Evolutionary conservation across 2,888 invertebrate genomes (phyloP).

Genomic region (Thymelicus acteon): DNA sequence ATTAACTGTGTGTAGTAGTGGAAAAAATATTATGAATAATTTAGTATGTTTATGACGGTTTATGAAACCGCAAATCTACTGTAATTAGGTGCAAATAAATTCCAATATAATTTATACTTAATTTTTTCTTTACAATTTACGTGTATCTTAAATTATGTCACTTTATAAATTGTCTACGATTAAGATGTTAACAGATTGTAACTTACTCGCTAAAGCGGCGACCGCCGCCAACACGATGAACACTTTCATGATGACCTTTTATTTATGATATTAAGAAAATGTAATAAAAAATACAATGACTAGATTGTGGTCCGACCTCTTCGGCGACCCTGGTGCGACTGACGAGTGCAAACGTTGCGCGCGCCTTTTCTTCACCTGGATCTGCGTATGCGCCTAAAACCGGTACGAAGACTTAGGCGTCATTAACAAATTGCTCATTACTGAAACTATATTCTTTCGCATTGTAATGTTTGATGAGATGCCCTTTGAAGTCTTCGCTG

Average conservation of each 20-base stretch:
- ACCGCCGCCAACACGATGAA: slow-evolving; percentile 78
- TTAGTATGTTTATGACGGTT: too few relatives aligned
- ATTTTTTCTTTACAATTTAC: too few relatives aligned
- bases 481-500: background rate
- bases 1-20: too few relatives aligned
- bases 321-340: slow-evolving; percentile 77
- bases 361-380: slow-evolving; percentile 79
- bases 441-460: slow-evolving; percentile 67
- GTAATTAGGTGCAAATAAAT: too few relatives aligned
- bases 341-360: slow-evolving; percentile 68
- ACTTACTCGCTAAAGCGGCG: slow-evolving; percentile 80
- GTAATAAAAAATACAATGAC: slow-evolving; percentile 72
- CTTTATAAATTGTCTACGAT: background rate
- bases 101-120: too few relatives aligned
- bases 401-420: slow-evolving; percentile 75
- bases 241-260: slow-evolving; percentile 81
- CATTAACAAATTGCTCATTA: slow-evolving; percentile 71
- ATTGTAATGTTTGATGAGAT: slow-evolving; percentile 7
- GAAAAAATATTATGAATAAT: too few relatives aligned
- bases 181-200: slow-evolving; percentile 35
- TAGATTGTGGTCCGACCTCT: slow-evolving; percentile 79
- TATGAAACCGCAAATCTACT: too few relatives aligned
- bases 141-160: background rate
- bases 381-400: slow-evolving; percentile 69
- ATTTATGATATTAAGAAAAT: slow-evolving; percentile 61